Conservation (phyloP, 2,797 vertebrate genomes). For the Trichosurus vulpecula region DNA sequence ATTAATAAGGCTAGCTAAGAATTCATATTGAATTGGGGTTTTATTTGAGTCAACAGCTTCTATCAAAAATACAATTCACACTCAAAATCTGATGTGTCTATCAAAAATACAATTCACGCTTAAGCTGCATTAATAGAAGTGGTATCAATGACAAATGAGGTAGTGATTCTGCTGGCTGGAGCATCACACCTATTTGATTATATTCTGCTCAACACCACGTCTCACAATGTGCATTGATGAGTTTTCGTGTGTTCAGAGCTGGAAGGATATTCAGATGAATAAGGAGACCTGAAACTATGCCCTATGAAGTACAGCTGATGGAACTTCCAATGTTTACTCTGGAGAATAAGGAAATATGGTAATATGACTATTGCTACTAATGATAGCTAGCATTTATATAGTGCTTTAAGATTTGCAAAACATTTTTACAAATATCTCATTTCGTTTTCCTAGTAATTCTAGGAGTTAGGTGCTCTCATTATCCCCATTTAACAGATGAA, state of each 20-base stretch:
- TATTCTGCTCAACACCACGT: background rate
- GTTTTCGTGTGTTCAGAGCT: background rate
- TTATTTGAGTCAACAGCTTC: background rate
- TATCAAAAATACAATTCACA: background rate
- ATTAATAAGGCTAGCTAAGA: background rate
- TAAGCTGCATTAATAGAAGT: background rate
- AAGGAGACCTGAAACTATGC: background rate
- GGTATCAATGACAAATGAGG: background rate
- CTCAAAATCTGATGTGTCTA: no score
- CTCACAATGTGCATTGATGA: background rate
- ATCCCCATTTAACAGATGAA: background rate
- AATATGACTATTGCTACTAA: background rate
- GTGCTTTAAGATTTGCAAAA: background rate
- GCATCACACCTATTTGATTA: background rate
- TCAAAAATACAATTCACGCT: no score
- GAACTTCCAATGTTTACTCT: background rate
- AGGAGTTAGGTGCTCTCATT: background rate
- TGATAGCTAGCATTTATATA: background rate
- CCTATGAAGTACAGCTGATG: background rate
- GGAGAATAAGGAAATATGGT: background rate
- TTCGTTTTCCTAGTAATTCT: background rate
- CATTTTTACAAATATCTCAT: background rate
- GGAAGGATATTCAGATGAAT: background rate
- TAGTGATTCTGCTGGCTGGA: background rate
- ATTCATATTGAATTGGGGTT: background rate